Base-by-base conservation (phyloP, 1,140 invertebrate species). In the Drosophila fuyamai region DNA sequence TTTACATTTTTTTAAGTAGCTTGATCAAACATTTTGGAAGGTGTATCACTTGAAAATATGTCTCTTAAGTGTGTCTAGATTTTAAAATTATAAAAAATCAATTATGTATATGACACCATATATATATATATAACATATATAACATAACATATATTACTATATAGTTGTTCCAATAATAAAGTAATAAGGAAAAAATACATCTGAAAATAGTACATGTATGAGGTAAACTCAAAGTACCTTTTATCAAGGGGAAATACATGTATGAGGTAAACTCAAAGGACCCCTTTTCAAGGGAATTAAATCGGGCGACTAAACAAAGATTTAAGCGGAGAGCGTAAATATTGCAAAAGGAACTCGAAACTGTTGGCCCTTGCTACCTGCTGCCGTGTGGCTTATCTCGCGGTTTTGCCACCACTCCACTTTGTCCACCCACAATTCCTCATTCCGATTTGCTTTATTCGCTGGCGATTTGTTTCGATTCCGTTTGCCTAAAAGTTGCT, bases 371-470 rank as follows among this genome's bases (percentile, higher is more conserved):
- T 51, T 16, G 48, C 59, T 80, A 84, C 81, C 81, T 85, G 77
- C 35, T 60, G 70, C 50, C 74, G 54, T 63, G 55, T 38, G 80
- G 76, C 74, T 78, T 75, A 81, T 81, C 73, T 73, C 66, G 54
- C 47, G 71, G 43, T 60, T 18, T 32, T 46, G 54, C 36, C 29
- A 55, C 41, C n/a, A 27, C 32, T 38, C 56, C 16, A n/a, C 29
- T 36, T 12, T 18, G 9, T 90, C 88, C 88, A 62, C 53, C 74
- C 74, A 76, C 80, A 88, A 86, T 84, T 81, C 83, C 83, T 50
- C 27, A 84, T 91, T 90, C 86, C 65, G 82, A 91, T 88, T 83
- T 91, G 80, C 63, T 81, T 84, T 91, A 91, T 88, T 81, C 75
- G 74, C 61, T 65, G 60, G 61, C 82, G 76, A 86, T 86, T 91